Base-by-base conservation (phyloP, 1,140 invertebrate genomes). In the Hylyphantes graminicola region DNA sequence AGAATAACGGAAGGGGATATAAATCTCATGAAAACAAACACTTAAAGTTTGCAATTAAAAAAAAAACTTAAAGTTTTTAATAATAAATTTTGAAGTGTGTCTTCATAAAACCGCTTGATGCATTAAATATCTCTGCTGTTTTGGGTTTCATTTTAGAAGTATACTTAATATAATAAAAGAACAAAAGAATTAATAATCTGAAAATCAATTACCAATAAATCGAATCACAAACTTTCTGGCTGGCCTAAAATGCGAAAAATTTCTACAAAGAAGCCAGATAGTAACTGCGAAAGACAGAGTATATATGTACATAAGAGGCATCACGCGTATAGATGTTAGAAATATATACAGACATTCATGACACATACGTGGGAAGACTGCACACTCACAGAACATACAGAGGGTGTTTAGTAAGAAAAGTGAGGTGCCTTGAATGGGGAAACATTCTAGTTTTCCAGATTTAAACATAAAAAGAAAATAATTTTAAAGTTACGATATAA, bases 281-380 rank as follows among this genome's bases (percentile, higher is more conserved):
- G 68, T 82, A 72, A 82, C 75, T 74, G 80, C 55, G 70, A 82
- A 82, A 72, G 70, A 59, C 70, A 35, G n/a, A n/a, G 19, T 81
- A 65, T 74, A 68, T 82, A 82, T 82, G 17, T 82, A 82, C 80
- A 82, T 67, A 81, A 63, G 15, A 81, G 67, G 73, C 79, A 70
- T 21, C 79, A 81, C 57, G 35, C 67, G 15, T 72, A 70, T 55
- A 79, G 51, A 79, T 67, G 77, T 67, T 79, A 74, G 54, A 82
- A 82, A 82, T 82, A 82, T 82, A 82, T 82, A 82, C 80, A 82
- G 70, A 74, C 67, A 81, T 53, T 64, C 19, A 82, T 74, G 70
- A 74, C 73, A 74, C 75, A 65, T 61, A 74, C 55, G 51, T 82
- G 57, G 70, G 48, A 82, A 82, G 80, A 72, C 70, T n/a, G n/a